Evolutionary conservation across 2,113 vertebrate species (phyloP).

Genomic region (Arothron firmamentum): DNA sequence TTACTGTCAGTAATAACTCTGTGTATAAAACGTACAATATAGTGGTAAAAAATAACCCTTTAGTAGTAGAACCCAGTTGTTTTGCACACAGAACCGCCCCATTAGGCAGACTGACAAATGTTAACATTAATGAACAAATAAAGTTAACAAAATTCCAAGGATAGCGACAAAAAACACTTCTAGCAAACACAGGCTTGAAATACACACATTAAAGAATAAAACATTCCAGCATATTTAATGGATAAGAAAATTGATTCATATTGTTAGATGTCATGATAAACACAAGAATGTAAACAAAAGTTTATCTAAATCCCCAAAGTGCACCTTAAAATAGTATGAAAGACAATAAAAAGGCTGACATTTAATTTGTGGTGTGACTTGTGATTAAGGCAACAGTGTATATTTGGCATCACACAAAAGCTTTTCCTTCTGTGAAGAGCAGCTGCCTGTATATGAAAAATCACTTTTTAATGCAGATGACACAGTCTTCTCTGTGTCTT

Average conservation of each 20-base stretch:
- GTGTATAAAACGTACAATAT: not conserved
- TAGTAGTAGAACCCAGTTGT: not conserved
- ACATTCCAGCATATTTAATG: not conserved
- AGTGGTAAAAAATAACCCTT: not conserved
- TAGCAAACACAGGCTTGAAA: not conserved
- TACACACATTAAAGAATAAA: not conserved
- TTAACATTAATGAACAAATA: not conserved
- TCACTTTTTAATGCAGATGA: constrained; percentile 1
- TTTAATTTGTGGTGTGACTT: too few species aligned
- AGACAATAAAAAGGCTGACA: too few species aligned
- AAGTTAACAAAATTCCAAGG: not conserved
- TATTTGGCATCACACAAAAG: constrained; percentile 26
- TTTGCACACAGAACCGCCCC: not conserved
- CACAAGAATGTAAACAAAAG: not conserved
- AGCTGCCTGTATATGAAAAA: constrained; percentile 33
- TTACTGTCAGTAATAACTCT: not conserved
- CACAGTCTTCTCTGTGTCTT: constrained; percentile 8
- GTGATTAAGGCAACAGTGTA: constrained; percentile 2
- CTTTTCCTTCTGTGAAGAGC: constrained; percentile 30
- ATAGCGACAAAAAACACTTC: not conserved
- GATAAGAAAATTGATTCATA: not conserved
- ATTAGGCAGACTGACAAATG: not conserved
- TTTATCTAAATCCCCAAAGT: not conserved
- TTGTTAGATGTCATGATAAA: not conserved
- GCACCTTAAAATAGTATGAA: not conserved